Conservation (phyloP, 35 echinoderm and acorn worm genomes). For the Heliocidaris erythrogramma region DNA sequence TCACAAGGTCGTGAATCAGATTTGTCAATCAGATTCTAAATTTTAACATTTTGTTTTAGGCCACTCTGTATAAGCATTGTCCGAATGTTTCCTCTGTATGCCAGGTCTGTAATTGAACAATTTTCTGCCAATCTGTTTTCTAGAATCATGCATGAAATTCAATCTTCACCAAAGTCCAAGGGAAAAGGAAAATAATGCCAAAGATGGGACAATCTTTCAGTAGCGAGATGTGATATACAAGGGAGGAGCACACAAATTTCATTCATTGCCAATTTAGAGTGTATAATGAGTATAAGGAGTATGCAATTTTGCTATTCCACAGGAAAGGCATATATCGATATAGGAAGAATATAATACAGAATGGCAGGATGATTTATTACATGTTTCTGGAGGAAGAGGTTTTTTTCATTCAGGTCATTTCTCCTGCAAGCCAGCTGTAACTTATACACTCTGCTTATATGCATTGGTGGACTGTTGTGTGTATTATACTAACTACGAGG, state of each 20-base stretch:
- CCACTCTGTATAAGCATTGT: neutral
- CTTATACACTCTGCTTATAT: neutral
- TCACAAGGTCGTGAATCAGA: neutral
- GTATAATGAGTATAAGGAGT: neutral
- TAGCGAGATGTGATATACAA: neutral
- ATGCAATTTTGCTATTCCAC: neutral
- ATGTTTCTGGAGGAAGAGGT: neutral
- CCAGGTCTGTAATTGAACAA: neutral
- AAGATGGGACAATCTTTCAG: neutral
- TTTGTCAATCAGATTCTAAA: neutral
- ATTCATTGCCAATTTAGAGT: neutral
- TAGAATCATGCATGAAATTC: neutral
- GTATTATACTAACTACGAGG: neutral
- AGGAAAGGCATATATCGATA: neutral
- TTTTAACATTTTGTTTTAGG: neutral
- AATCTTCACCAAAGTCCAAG: neutral
- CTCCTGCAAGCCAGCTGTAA: neutral
- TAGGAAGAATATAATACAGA: neutral
- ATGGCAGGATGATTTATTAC: neutral
- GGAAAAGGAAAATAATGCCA: neutral
- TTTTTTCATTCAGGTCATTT: neutral
- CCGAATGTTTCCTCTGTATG: neutral
- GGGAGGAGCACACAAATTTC: neutral
- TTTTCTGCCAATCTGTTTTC: neutral
- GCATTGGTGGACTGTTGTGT: neutral